These are phyloP conservation scores for Tenualosa thibaudeaui DNA, from an alignment of 2,797 vertebrate genomes.

Conservation along the genomic window DNA sequence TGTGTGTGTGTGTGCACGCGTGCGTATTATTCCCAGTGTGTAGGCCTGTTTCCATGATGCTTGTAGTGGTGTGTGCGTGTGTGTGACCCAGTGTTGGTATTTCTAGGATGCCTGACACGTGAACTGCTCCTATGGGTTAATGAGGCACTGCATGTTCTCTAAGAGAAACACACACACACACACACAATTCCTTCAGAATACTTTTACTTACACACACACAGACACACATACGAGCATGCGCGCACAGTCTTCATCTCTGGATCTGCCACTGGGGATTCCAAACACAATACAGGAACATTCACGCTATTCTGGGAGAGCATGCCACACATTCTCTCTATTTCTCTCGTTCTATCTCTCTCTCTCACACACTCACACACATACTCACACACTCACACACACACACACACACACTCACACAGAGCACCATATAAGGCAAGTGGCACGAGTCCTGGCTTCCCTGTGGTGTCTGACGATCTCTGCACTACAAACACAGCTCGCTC, in stretches of 20 bases:
- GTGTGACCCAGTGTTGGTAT: too few relatives aligned
- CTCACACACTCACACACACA: constrained; percentile 2
- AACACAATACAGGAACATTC: constrained; percentile 24
- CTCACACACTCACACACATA: background rate
- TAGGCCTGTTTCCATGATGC: too few relatives aligned
- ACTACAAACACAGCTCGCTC: background rate
- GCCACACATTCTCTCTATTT: background rate
- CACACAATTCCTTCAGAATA: too few relatives aligned
- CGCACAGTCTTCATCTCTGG: background rate
- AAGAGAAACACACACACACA: too few relatives aligned
- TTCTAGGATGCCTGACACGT: too few relatives aligned
- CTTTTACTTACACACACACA: background rate
- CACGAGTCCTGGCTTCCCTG: background rate
- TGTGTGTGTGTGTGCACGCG: too few relatives aligned
- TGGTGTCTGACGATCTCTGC: constrained; percentile 3
- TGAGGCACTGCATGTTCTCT: too few relatives aligned
- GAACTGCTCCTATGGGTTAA: too few relatives aligned
- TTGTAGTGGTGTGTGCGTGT: too few relatives aligned
- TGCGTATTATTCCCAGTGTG: too few relatives aligned
- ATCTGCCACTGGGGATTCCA: constrained; percentile 9
- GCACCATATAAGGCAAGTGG: constrained; percentile 10
- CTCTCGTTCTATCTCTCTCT: too few relatives aligned
- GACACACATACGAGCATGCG: background rate
- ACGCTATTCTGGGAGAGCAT: constrained; percentile 19
- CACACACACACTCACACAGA: background rate